phyloP scores from a whole-genome alignment of 2,797 vertebrate genomes.

The Hoplostethus mediterraneus region DNA sequence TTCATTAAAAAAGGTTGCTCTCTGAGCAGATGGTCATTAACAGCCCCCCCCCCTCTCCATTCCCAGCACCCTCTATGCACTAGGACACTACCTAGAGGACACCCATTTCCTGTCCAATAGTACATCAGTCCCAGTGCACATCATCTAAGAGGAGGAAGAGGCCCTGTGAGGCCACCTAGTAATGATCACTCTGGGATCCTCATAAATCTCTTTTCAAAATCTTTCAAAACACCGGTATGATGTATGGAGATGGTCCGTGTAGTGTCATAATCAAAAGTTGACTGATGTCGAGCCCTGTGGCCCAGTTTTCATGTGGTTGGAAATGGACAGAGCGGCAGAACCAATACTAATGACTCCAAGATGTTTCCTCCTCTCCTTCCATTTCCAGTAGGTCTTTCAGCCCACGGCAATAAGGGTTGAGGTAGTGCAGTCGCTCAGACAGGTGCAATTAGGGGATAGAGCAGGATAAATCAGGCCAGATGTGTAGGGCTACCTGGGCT shows the following conservation, averaged over 20 bases:
- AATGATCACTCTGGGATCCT: constrained; percentile 70
- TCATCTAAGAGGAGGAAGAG: constrained; percentile 41
- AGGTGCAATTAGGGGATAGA: constrained; percentile 16
- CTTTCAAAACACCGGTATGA: constrained; percentile 57
- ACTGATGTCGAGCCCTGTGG: constrained; percentile 37
- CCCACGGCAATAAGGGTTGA: not conserved
- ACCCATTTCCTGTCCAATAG: constrained; percentile 58
- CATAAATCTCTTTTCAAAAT: constrained; percentile 67
- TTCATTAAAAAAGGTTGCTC: constrained; percentile 95
- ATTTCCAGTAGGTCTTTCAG: constrained; percentile 35
- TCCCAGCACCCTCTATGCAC: constrained; percentile 81
- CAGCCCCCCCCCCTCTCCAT: constrained; percentile 59
- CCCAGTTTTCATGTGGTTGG: constrained; percentile 19
- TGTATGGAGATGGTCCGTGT: constrained; percentile 40
- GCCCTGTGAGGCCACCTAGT: constrained; percentile 58
- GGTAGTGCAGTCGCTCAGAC: constrained; percentile 29
- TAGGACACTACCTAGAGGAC: constrained; percentile 92
- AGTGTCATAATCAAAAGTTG: constrained; percentile 50
- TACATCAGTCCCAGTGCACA: constrained; percentile 42
- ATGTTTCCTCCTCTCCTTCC: not conserved
- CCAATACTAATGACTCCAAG: constrained; percentile 23
- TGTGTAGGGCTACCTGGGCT: not conserved
- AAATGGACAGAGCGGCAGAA: constrained; percentile 21
- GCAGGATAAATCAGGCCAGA: constrained; percentile 23
- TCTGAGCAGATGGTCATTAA: constrained; percentile 97